phyloP scores from a whole-genome alignment of 2,113 vertebrate species.

The Serilophus lunatus region DNA sequence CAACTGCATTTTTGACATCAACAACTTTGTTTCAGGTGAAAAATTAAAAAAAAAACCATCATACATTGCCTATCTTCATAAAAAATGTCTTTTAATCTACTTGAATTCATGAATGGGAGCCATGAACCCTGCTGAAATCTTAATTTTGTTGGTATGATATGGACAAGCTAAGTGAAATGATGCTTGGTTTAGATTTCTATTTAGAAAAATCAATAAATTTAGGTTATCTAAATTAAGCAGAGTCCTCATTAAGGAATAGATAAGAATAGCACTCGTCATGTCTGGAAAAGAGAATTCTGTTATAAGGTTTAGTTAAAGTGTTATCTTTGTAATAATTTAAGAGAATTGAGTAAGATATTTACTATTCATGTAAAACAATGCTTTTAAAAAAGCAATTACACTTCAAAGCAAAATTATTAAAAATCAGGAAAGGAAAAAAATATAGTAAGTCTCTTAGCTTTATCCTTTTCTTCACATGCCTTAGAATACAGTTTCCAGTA shows the following conservation, averaged over 20 bases:
- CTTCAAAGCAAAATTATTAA: background rate
- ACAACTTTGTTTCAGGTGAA: background rate
- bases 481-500: background rate
- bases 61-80: fast-evolving
- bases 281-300: background rate
- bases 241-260: background rate
- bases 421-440: background rate
- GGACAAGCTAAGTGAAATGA: background rate
- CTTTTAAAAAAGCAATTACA: background rate
- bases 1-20: background rate
- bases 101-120: fast-evolving
- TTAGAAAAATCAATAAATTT: background rate
- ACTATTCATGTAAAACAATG: background rate
- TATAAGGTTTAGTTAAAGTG: background rate
- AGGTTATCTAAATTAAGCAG: background rate
- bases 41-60: background rate
- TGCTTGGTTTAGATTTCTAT: background rate
- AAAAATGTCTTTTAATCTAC: background rate
- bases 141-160: background rate
- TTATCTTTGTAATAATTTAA: background rate
- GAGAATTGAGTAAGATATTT: background rate
- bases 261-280: background rate
- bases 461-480: background rate
- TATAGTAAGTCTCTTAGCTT: background rate
- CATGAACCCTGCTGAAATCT: background rate